Percentiles rank a stretch among this genome's conserved stretches.
phyloP scores from a whole-genome alignment of 2,113 vertebrate species.

The Pampusana beccarii region DNA sequence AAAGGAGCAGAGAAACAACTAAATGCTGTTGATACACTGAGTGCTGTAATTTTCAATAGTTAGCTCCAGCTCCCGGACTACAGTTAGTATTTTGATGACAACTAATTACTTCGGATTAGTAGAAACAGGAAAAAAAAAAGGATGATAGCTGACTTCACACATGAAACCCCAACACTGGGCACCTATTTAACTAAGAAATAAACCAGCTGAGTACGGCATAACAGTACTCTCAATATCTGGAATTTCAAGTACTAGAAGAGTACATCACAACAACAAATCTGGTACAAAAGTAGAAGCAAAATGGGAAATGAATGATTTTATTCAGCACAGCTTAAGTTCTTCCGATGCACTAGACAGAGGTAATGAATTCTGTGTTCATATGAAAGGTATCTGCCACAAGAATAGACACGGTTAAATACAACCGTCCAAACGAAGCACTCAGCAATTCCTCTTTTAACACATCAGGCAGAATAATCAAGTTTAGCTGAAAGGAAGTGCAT shows the following conservation, averaged over 20 bases:
- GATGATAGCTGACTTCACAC: not conserved
- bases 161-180: not conserved
- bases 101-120: not conserved
- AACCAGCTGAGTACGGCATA: not conserved
- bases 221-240: not conserved
- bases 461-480: constrained; percentile 55
- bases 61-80: not conserved
- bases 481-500: constrained; percentile 53
- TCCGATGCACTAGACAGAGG: not conserved
- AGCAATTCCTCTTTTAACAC: constrained; percentile 45
- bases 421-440: constrained; percentile 14
- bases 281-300: not conserved
- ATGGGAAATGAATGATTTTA: not conserved
- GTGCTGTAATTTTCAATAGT: not conserved
- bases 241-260: not conserved
- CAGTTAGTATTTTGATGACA: not conserved
- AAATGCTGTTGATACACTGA: fast-evolving
- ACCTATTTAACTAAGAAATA: not conserved
- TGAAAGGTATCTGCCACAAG: not conserved
- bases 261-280: not conserved
- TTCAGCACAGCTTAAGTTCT: not conserved
- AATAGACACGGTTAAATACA: constrained; percentile 28
- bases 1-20: not conserved
- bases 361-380: not conserved
- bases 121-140: not conserved